These are phyloP conservation scores for Cepaea hortensis DNA, from an alignment of 2,888 invertebrate species.

Conservation along the genomic window DNA sequence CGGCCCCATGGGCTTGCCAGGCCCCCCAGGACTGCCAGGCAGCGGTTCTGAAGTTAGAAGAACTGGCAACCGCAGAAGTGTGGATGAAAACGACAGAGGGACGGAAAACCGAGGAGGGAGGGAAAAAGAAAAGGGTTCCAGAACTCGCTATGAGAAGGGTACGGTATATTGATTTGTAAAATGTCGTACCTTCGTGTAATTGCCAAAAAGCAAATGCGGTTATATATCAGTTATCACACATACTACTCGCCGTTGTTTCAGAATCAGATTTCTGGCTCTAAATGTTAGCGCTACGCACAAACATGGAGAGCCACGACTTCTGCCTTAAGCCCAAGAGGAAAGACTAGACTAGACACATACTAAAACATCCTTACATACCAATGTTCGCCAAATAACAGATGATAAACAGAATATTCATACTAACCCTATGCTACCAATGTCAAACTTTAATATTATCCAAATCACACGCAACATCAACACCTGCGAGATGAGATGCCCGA, in stretches of 20 bases:
- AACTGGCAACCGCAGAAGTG: slow-evolving; percentile 14
- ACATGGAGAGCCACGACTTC: no score
- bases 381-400: no score
- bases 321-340: no score
- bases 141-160: slow-evolving; percentile 4
- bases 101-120: neutral
- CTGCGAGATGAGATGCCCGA: no score
- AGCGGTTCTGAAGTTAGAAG: neutral
- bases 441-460: no score
- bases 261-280: no score
- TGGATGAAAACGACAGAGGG: neutral
- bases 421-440: no score
- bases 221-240: no score
- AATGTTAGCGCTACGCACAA: no score
- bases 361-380: neutral
- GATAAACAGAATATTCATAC: no score
- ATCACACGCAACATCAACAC: no score
- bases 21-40: slow-evolving; percentile 9
- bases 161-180: neutral
- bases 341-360: neutral
- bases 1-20: neutral
- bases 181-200: neutral
- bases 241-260: no score
- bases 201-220: neutral
- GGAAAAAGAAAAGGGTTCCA: neutral